Base-by-base conservation (phyloP, 2,113 vertebrate genomes). In the Oncorhynchus tshawytscha region DNA sequence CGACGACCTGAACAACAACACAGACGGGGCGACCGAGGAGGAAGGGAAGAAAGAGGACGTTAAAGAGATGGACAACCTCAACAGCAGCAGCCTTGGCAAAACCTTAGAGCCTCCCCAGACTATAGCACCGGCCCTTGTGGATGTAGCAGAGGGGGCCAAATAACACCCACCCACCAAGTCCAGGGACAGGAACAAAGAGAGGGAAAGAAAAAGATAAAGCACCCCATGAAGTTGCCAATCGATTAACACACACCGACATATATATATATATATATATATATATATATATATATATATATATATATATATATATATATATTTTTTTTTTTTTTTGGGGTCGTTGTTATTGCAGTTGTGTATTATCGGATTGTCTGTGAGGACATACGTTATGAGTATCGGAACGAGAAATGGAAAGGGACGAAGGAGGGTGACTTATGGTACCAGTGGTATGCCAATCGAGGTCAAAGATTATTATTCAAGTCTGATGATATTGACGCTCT, bases 401-500 rank as follows among this genome's bases (percentile, higher is more conserved):
- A 94, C 93, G 91, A 92, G 91, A 89, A 67, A 59, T 31, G 45
- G 72, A 59, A 93, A 94, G 91, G 92, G 73, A 79, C 45, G 67
- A 74, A 78, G 70, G 78, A 86, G 71, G 76, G 73, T 71, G 71
- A 67, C 69, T 94, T 94, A 93, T 94, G 92, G 92, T 94, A 95
- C 94, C 95, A 96, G 95, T 94, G 93, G 93, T 94, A 94, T 95
- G 95, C 94, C 95, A 94, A 95, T 93, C 94, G 93, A 94, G 94
- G 94, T 94, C 92, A 93, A 93, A 93, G 94, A 93, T 93, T 60
- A 83, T 57, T 75, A 82, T 75, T 78, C 83, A 83, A 82, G 76
- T 75, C 78, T 73, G 77, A 84, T 77, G 68, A 64, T 79, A 81
- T 77, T 65, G 65, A 80, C 64, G 66, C 54, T 77, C 68, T 74